Base-by-base conservation (phyloP, 2,797 vertebrate species). In the Smutsia temminckii region DNA sequence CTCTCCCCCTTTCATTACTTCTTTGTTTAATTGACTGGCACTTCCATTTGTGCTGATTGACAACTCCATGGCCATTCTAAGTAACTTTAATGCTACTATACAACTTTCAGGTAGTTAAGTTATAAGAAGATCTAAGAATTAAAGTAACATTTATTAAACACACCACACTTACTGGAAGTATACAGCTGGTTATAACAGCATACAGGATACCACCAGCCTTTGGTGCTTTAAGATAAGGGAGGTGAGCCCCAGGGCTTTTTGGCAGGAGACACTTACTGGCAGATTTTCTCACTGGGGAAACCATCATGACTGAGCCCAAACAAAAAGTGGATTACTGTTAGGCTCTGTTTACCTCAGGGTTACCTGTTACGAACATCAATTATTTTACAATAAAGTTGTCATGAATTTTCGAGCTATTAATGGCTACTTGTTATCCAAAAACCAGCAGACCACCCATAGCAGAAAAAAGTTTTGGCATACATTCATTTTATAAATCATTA, bases 401-500 rank as follows among this genome's bases (percentile, higher is more conserved):
- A 17, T 40, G 13, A 92, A n/a, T 85, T 78, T 96, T 61, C 93
- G 46, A 94, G 51, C 53, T 86, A 66, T 68, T 32, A 68, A 51
- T 0, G 25, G 14, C n/a, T 49, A 27, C 27, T 49, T 78, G 9
- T 72, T 71, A 77, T 8, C 7, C 17, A 40, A 91, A 94, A 66
- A 78, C 68, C 8, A 7, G 27, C 53, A n/a, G 9, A 66, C 32
- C 18, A 64, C 16, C 20, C 46, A 25, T 72, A 66, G 17, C 55
- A 95, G 18, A 89, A 49, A 84, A 72, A 85, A 91, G 7, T 53
- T 34, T 32, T 53, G 66, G 80, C 71, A 83, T 14, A 71, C 4
- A 63, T 53, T 18, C 25, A 51, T 85, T 93, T 92, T 68, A 84
- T n/a, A 86, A 93, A 89, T 75, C 90, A 87, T 68, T 55, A 87